Evolutionary conservation across 1,140 invertebrate genomes (phyloP).

Genomic region (Ylistrum balloti): DNA sequence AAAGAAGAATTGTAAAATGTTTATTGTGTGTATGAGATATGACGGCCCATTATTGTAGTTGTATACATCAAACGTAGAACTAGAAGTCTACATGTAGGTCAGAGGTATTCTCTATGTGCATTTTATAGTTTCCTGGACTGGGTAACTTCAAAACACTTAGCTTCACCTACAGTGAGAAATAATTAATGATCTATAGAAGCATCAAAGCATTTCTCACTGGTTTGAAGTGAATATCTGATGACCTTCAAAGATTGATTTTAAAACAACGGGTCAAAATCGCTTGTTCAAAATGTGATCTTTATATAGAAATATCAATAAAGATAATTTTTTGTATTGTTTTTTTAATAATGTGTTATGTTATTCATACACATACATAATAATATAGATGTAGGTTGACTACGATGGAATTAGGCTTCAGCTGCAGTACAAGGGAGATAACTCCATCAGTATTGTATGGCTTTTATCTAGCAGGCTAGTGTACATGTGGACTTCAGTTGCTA

Average conservation of each 20-base stretch:
- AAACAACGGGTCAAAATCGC: not conserved
- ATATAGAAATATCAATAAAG: not conserved
- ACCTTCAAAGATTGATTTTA: not conserved
- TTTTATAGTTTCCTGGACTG: not conserved
- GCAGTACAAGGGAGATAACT: not conserved
- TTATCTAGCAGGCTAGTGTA: no score
- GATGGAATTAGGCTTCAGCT: not conserved
- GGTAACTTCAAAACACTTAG: not conserved
- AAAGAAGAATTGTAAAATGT: constrained; percentile 21
- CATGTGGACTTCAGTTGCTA: no score
- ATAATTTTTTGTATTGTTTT: not conserved
- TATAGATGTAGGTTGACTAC: constrained; percentile 12
- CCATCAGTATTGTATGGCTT: constrained; percentile 4
- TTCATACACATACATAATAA: constrained; percentile 44
- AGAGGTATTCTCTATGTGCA: not conserved
- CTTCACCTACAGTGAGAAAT: not conserved
- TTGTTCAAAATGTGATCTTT: not conserved
- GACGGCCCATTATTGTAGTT: no score
- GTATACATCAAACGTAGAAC: no score
- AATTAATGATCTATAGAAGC: not conserved
- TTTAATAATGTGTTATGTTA: not conserved
- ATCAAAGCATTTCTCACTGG: not conserved
- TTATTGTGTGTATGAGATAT: constrained; percentile 44
- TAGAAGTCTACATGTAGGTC: no score
- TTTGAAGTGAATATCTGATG: not conserved